Base-by-base conservation (phyloP, 2,888 invertebrate species). In the Clunio marinus region DNA sequence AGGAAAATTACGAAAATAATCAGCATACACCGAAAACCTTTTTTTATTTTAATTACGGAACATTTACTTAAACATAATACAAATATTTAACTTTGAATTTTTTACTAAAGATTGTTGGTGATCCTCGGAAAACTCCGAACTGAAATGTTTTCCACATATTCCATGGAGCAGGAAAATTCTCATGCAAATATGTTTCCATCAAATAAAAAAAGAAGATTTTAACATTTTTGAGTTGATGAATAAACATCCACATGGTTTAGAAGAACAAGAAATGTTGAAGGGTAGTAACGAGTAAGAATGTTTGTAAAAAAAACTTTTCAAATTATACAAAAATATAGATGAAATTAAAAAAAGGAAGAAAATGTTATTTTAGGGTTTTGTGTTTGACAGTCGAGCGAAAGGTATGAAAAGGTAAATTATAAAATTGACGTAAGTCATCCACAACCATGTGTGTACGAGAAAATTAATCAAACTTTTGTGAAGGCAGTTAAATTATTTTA, bases 391-490 rank as follows among this genome's bases (percentile, higher is more conserved):
- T 8, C 13, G 22, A 17, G 22, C 22, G 51, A 51, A 22, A 51
- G 51, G 22, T 41, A n/a, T 15, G 41, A 8, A 4, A 15, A 7
- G 45, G 45, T 51, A 51, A 17, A 20, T 51, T 51, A 17, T 8
- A 22, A 22, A 51, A 51, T 41, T 41, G 41, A 41, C 41, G 41
- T 41, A 41, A 41, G 41, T 51, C 51, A 51, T 17, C 22, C 51
- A 8, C 10, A 17, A 51, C 17, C 51, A 51, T 51, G 51, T 51
- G 51, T n/a, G n/a, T n/a, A n/a, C n/a, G n/a, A 13, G 22, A 13
- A 51, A 32, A 51, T 51, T 51, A 51, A 17, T 51, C 51, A 51
- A 51, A 51, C 51, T 51, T 32, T 51, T 51, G 7, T 13, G 35
- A 32, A 32, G 13, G 51, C 17, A 17, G 51, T 32, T 5, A 32